Evolutionary conservation across 1,140 invertebrate species (phyloP).

Genomic region (fruit fly (Drosophila melanogaster)): DNA sequence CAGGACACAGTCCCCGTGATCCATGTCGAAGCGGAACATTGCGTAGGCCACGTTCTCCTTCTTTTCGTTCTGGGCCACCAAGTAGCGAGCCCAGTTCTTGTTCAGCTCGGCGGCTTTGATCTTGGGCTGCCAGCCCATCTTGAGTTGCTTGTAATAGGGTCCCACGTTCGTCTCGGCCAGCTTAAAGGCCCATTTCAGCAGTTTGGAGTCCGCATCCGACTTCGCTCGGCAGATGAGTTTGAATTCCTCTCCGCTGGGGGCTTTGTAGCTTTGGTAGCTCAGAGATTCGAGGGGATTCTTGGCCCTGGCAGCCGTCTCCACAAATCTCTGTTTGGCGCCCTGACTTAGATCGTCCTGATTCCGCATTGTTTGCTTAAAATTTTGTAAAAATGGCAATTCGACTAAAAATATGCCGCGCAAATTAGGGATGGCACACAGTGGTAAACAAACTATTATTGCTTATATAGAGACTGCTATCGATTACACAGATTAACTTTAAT

Average conservation of each 20-base stretch:
- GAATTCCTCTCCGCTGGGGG: constrained; percentile 55
- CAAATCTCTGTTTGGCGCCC: constrained; percentile 69
- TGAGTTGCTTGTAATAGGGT: constrained; percentile 85
- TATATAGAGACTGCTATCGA: neutral
- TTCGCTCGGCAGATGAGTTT: constrained; percentile 72
- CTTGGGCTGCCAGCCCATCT: constrained; percentile 88
- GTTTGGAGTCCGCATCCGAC: constrained; percentile 78
- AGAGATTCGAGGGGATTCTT: constrained; percentile 75
- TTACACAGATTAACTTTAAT: neutral
- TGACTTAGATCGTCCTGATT: constrained; percentile 60
- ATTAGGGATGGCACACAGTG: constrained; percentile 10
- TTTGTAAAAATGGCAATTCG: neutral
- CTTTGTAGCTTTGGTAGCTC: constrained; percentile 44
- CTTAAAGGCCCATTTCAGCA: constrained; percentile 87
- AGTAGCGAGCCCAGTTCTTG: constrained; percentile 88
- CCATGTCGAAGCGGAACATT: constrained; percentile 93
- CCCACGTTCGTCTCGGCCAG: constrained; percentile 89
- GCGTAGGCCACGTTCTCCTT: constrained; percentile 88
- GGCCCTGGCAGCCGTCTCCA: constrained; percentile 66
- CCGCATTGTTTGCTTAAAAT: constrained; percentile 48
- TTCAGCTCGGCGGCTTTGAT: constrained; percentile 88
- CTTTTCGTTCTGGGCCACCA: constrained; percentile 86
- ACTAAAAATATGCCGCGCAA: constrained; percentile 14
- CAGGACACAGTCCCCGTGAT: constrained; percentile 90
- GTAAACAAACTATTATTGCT: neutral